Evolutionary conservation across 2,113 vertebrate genomes (phyloP), one percentile per base, ranked within the genome.

Genomic region (Tenrec ecaudatus): DNA sequence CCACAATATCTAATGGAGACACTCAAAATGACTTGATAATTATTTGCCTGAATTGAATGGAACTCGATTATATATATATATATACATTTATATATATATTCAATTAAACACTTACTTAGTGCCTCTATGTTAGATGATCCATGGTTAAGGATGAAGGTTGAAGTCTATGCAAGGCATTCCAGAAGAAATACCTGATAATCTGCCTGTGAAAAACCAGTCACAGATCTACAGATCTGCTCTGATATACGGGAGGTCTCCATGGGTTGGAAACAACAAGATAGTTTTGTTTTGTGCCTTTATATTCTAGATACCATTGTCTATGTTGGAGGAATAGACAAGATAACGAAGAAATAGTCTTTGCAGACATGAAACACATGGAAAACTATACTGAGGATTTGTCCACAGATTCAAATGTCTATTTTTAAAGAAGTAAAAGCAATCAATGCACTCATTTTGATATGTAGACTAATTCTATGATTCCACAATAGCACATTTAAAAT

Each of bases 101-200:
- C 20, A 25, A 6, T 86, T 89, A 89, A 77, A 31, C 71, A 86
- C 23, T 87, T 93, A 58, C 4, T 36, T 88, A 90, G 25, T 66
- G 6, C 19, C 1, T 38, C 8, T 69, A 38, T 66, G 2, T 75
- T 66, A 91, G 64, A 16, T 60, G 69, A 20, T n/a, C 16, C 33
- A 71, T 19, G 17, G 17, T 33, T 71, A 33, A 71, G 69, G 31
- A 71, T 33, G 16, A 17, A n/a, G 17, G 17, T 71, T 69, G 12
- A 69, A n/a, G n/a, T 20, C 16, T 19, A 19, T 20, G 14, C 17
- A 31, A 69, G 69, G 69, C n/a, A 33, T 71, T 14, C 11, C n/a
- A 33, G 11, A 71, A 33, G 4, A 71, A 33, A 19, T 31, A 5
- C 17, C 69, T 33, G 17, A 9, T 2, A 6, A 71, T 71, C n/a